These are phyloP conservation scores for Ciconia stormi DNA, from an alignment of 2,113 vertebrate genomes.

Conservation along the genomic window DNA sequence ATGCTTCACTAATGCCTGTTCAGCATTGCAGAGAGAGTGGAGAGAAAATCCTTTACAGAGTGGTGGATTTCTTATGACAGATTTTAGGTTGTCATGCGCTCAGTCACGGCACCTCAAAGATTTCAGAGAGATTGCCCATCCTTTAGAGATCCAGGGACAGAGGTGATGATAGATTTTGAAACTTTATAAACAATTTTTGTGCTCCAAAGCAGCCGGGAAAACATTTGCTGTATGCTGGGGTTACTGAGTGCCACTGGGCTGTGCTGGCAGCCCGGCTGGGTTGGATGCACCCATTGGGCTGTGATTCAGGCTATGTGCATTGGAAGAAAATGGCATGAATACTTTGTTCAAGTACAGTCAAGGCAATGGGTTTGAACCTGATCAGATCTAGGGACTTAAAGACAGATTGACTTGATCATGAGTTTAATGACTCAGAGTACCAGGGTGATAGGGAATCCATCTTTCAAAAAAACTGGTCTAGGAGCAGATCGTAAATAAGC, in stretches of 20 bases:
- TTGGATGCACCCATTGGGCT: rapidly evolving
- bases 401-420: not conserved
- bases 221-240: not conserved
- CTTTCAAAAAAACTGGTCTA: not conserved
- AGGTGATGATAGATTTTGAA: not conserved
- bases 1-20: not conserved
- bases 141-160: not conserved
- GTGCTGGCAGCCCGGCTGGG: not conserved
- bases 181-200: not conserved
- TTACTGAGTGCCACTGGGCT: not conserved
- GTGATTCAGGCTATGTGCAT: not conserved
- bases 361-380: not conserved
- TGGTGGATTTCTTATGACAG: not conserved
- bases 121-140: not conserved
- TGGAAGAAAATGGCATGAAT: not conserved
- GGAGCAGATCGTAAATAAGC: not conserved
- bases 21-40: not conserved
- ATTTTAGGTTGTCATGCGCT: not conserved
- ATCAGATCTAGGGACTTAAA: not conserved
- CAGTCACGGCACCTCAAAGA: not conserved
- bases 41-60: not conserved
- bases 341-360: not conserved
- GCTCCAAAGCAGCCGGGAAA: not conserved
- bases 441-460: not conserved
- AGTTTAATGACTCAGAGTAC: not conserved